Evolutionary conservation across 2,797 vertebrate species (phyloP).

Genomic region (Manis crassicaudata): DNA sequence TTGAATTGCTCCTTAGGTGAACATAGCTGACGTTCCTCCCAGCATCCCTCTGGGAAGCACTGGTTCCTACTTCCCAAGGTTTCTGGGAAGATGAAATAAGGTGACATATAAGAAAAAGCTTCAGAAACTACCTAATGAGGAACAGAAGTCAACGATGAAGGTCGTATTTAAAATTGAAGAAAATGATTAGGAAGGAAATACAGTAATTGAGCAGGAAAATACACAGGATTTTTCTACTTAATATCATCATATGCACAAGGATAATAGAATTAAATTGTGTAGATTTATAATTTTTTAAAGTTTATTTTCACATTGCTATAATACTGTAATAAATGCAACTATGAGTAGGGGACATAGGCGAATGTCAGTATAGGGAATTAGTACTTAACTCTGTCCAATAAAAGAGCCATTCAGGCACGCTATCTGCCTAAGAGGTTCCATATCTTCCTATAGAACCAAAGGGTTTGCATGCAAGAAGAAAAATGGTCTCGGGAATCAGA

Average conservation of each 20-base stretch:
- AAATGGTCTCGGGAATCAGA: not conserved
- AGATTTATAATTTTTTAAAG: not conserved
- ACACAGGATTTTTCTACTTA: not conserved
- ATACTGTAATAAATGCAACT: not conserved
- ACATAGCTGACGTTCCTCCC: not conserved
- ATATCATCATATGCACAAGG: not conserved
- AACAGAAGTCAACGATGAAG: not conserved
- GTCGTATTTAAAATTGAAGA: conserved; percentile 18
- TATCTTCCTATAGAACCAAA: not conserved
- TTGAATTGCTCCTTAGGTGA: conserved; percentile 1
- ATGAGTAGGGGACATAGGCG: not conserved
- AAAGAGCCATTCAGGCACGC: not conserved
- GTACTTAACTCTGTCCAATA: not conserved
- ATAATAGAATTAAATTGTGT: conserved; percentile 34
- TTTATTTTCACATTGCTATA: not conserved
- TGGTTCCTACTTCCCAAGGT: not conserved
- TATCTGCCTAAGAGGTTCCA: not conserved
- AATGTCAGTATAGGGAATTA: not conserved
- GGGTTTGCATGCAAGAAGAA: not conserved
- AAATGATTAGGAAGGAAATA: conserved; percentile 32
- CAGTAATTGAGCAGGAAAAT: conserved; percentile 19
- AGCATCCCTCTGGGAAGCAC: not conserved
- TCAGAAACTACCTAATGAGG: not conserved
- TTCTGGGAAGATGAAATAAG: not conserved
- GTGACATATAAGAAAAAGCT: not conserved